Conservation (phyloP, 1,140 invertebrate species). For the Adoxophyes honmai region DNA sequence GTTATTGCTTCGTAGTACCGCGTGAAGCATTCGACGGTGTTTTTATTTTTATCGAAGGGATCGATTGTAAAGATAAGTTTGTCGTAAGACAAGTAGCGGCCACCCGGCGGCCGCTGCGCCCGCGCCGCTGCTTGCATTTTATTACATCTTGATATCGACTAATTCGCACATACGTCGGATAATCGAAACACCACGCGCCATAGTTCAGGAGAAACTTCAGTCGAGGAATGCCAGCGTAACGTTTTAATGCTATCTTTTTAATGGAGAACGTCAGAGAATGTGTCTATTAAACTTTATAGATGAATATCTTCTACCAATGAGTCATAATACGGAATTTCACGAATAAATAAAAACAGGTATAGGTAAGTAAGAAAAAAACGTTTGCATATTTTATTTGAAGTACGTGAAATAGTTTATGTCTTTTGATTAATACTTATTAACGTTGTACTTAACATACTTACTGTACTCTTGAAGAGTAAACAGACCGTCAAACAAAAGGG, state of each 20-base stretch:
- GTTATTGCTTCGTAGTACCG: slow-evolving; percentile 59
- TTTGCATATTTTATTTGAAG: too few relatives aligned
- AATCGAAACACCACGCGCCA: slow-evolving; percentile 46
- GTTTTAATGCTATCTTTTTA: slow-evolving; percentile 38
- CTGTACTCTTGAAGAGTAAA: too few relatives aligned
- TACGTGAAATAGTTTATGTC: too few relatives aligned
- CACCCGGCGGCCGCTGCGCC: slow-evolving; percentile 45
- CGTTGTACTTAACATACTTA: too few relatives aligned
- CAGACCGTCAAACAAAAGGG: too few relatives aligned
- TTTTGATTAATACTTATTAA: too few relatives aligned
- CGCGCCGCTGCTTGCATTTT: slow-evolving; percentile 54
- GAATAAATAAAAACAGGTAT: too few relatives aligned
- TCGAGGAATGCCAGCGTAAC: slow-evolving; percentile 35
- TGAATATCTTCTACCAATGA: neutral
- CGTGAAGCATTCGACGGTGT: slow-evolving; percentile 57
- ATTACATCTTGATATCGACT: slow-evolving; percentile 65
- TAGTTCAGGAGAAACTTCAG: slow-evolving; percentile 19
- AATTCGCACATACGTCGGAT: slow-evolving; percentile 70
- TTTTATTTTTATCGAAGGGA: slow-evolving; percentile 68
- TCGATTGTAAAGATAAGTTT: slow-evolving; percentile 74
- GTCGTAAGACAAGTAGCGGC: slow-evolving; percentile 75
- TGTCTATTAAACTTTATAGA: slow-evolving; percentile 16
- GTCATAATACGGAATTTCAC: too few relatives aligned
- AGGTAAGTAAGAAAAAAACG: too few relatives aligned
- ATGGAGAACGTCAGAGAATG: neutral